These are phyloP conservation scores for Erynnis tages DNA, from an alignment of 2,888 invertebrate genomes.

Conservation along the genomic window DNA sequence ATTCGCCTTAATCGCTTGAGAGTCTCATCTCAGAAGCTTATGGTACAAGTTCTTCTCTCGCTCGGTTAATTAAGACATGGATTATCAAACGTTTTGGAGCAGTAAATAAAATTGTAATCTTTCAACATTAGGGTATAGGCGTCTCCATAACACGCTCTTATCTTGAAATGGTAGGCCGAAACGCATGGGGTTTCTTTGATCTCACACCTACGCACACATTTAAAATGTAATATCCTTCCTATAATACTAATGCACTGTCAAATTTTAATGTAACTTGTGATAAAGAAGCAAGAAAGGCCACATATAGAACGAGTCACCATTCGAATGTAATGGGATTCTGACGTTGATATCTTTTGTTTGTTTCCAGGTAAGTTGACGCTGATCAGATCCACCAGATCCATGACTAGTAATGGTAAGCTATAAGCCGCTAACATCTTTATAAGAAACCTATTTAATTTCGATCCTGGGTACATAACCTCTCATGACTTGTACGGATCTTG, in stretches of 20 bases:
- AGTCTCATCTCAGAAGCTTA: constrained; percentile 34
- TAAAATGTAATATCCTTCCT: constrained; percentile 64
- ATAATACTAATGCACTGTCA: constrained; percentile 77
- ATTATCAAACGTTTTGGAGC: constrained; percentile 78
- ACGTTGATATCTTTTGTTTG: constrained; percentile 44
- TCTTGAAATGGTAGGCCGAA: constrained; percentile 67
- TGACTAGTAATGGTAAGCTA: constrained; percentile 6
- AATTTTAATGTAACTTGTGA: constrained; percentile 68
- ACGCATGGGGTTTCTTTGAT: constrained; percentile 72
- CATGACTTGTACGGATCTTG: too few relatives aligned
- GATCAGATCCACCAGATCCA: neutral
- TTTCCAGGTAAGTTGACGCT: constrained; percentile 51
- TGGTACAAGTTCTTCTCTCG: constrained; percentile 60
- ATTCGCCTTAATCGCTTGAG: constrained; percentile 26
- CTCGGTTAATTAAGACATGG: constrained; percentile 81
- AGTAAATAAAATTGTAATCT: constrained; percentile 80
- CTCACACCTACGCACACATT: constrained; percentile 70
- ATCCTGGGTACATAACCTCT: too few relatives aligned
- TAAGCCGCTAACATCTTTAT: too few relatives aligned
- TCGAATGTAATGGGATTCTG: constrained; percentile 37
- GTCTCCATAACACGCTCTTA: constrained; percentile 74
- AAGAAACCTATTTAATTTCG: too few relatives aligned
- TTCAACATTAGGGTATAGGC: constrained; percentile 66
- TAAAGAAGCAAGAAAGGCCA: constrained; percentile 52
- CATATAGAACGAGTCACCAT: constrained; percentile 37